These are phyloP conservation scores for Druceiella hillmani DNA, from an alignment of 2,888 invertebrate genomes.

Conservation along the genomic window DNA sequence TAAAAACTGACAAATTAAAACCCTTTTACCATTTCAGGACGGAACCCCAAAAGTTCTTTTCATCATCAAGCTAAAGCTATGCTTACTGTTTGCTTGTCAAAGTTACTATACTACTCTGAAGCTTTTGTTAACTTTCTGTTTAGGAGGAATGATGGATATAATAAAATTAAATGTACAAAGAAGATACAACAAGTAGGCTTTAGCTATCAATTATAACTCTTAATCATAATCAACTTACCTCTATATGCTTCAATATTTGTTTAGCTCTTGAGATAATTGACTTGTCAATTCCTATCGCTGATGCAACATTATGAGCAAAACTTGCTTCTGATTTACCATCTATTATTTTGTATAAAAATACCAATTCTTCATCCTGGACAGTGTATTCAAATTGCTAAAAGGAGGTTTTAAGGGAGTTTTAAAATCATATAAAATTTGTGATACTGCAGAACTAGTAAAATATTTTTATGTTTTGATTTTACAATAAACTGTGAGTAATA, in stretches of 20 bases:
- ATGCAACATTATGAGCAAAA: conserved; percentile 62
- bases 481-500: neutral
- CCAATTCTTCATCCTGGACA: conserved; percentile 51
- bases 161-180: too few species aligned
- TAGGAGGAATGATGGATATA: too few species aligned
- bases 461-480: neutral
- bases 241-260: conserved; percentile 36
- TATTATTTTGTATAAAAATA: conserved; percentile 61
- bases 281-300: conserved; percentile 50
- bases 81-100: too few species aligned
- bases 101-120: too few species aligned
- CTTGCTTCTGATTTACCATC: conserved; percentile 57
- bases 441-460: too few species aligned
- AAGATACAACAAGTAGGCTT: too few species aligned
- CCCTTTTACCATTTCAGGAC: too few species aligned
- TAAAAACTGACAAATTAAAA: too few species aligned
- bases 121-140: too few species aligned
- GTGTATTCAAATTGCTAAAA: conserved; percentile 58
- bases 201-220: too few species aligned
- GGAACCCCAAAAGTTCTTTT: too few species aligned
- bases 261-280: conserved; percentile 49
- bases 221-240: conserved; percentile 28
- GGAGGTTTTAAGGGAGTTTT: conserved; percentile 9
- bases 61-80: too few species aligned
- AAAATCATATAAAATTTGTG: conserved; percentile 13